Evolutionary conservation across 2,888 invertebrate species (phyloP), one percentile per base, ranked within the genome.

Genomic region (Vanessa cardui): DNA sequence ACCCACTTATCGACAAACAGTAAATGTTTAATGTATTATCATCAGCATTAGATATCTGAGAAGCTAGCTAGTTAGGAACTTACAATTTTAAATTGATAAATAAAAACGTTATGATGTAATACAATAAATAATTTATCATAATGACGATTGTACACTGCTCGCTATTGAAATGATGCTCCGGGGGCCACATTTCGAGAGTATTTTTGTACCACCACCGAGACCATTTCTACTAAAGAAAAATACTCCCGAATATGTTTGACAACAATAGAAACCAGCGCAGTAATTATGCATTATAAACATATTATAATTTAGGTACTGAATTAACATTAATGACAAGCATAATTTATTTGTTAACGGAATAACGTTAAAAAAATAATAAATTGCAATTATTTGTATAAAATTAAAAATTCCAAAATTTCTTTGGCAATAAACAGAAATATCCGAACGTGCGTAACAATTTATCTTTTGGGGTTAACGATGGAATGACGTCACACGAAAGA

Each of bases 11-110:
- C 77, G 76, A 83, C 78, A 80, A 74, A 79, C 54, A 54, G 64
- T 59, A 26, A 69, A 49, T 39, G 58, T 61, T 64, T 46, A 82
- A 78, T 54, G 75, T 75, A 56, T 39, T 47, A 78, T 78, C 77
- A 81, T 86, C 83, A 85, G 85, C 83, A 85, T 84, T 64, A 71
- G 62, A 69, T 63, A 71, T 71, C 54, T 84, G 86, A 85, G 84
- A 86, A 87, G 88, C 85, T 89, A 90, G 89, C 90, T 90, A 89
- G 89, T 89, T 92, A 92, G 92, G 92, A 92, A 92, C 92, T 92
- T 90, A 90, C 83, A 88, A 87, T 85, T 88, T 88, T 87, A 88
- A 86, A 83, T 83, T 81, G 87, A 88, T 90, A 90, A 90, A 90
- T 90, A 90, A 86, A 84, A 83, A 77, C 77, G 62, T 71, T 71